Conservation (phyloP, 2,888 invertebrate species). For the Spisula subtruncata region DNA sequence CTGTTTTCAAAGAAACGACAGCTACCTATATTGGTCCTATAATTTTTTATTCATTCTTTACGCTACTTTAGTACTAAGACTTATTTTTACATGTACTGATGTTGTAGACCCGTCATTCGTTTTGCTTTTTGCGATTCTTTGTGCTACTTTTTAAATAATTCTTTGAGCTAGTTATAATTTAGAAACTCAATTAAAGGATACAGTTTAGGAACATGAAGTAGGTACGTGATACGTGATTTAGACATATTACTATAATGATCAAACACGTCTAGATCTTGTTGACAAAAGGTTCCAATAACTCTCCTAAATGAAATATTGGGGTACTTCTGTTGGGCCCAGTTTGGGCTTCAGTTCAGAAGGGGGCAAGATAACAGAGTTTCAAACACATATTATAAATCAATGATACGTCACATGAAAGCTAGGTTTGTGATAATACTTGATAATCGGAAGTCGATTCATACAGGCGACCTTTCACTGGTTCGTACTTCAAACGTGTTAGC, state of each 20-base stretch:
- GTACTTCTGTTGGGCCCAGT: conserved; percentile 19
- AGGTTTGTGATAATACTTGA: neutral
- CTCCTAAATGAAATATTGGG: conserved; percentile 8
- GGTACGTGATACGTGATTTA: neutral
- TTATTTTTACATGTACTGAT: no score
- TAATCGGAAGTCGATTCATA: conserved; percentile 1
- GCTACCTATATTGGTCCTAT: neutral
- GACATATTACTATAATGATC: neutral
- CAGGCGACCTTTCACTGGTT: conserved; percentile 5
- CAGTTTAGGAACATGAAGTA: neutral
- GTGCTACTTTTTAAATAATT: neutral
- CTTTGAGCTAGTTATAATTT: neutral
- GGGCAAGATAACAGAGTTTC: conserved; percentile 5
- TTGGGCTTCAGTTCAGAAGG: neutral
- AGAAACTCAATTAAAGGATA: neutral
- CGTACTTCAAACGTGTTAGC: conserved; percentile 11
- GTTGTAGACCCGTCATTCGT: neutral
- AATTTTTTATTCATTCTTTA: no score
- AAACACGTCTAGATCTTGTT: conserved; percentile 12
- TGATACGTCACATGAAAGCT: conserved; percentile 31
- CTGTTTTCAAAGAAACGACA: neutral
- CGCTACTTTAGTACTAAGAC: no score
- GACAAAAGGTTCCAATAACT: conserved; percentile 3
- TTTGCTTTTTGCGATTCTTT: neutral
- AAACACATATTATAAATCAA: conserved; percentile 26